phyloP scores from a whole-genome alignment of 2,888 invertebrate species.

The Biston betularia region DNA sequence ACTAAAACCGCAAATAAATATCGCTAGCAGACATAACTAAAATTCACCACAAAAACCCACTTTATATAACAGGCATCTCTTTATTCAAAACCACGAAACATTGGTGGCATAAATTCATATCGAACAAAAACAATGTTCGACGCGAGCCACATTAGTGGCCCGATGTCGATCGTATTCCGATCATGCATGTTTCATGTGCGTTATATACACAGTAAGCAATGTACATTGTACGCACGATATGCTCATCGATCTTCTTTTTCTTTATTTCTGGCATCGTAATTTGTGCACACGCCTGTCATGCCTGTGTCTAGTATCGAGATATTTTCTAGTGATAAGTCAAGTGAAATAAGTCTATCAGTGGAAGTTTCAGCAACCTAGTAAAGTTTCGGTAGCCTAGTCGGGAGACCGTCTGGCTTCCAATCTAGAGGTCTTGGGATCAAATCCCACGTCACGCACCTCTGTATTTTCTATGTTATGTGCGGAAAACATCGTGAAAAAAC shows the following conservation, averaged over 20 bases:
- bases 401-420: too few relatives aligned
- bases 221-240: not conserved
- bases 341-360: too few relatives aligned
- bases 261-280: too few relatives aligned
- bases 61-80: constrained; percentile 21
- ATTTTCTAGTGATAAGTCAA: too few relatives aligned
- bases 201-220: constrained; percentile 24
- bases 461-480: too few relatives aligned
- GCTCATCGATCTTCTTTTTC: not conserved
- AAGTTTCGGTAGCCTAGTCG: too few relatives aligned
- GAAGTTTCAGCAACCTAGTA: too few relatives aligned
- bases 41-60: constrained; percentile 21
- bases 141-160: constrained; percentile 34
- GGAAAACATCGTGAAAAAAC: too few relatives aligned
- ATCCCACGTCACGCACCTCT: too few relatives aligned
- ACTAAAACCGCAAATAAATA: constrained; percentile 24
- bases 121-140: constrained; percentile 43
- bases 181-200: constrained; percentile 42
- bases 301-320: too few relatives aligned
- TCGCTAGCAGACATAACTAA: constrained; percentile 15
- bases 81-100: constrained; percentile 35
- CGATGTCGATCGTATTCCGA: constrained; percentile 41
- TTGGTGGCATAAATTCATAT: constrained; percentile 35
- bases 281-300: too few relatives aligned
- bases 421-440: too few relatives aligned